These are phyloP conservation scores for Lagenorhynchus albirostris DNA, from an alignment of 2,113 vertebrate species.

Conservation along the genomic window DNA sequence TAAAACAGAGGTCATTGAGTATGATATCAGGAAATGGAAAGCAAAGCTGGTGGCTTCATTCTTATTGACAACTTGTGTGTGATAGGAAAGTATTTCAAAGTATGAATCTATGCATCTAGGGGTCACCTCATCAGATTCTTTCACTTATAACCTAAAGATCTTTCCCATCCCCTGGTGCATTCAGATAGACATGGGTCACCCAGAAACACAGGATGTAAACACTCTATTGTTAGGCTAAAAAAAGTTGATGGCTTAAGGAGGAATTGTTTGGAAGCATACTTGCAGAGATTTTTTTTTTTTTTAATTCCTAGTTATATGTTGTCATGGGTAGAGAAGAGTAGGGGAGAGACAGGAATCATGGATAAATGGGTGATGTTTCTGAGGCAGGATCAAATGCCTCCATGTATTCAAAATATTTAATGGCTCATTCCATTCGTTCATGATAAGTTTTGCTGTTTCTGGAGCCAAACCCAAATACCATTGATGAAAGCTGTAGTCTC, in stretches of 20 bases:
- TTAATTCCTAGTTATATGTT: neutral
- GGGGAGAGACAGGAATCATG: neutral
- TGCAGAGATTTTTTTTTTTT: neutral
- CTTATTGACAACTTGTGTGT: neutral
- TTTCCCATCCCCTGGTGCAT: neutral
- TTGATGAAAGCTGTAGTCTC: neutral
- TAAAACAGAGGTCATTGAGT: neutral
- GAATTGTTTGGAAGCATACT: neutral
- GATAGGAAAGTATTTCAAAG: neutral
- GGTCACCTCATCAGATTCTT: neutral
- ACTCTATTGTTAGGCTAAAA: neutral
- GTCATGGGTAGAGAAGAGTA: neutral
- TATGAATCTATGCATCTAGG: neutral
- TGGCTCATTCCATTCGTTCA: neutral
- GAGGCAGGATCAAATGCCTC: neutral
- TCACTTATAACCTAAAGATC: neutral
- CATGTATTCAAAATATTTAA: neutral
- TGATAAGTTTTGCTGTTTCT: neutral
- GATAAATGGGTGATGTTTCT: neutral
- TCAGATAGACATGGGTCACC: neutral
- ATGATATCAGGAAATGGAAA: neutral
- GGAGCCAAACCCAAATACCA: neutral
- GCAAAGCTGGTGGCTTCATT: neutral
- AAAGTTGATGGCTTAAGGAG: neutral
- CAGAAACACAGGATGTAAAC: neutral